A percentile compares a stretch with the other conserved stretches of the same genome.
Conservation (phyloP, 2,888 invertebrate species). For the Thereva unica region DNA sequence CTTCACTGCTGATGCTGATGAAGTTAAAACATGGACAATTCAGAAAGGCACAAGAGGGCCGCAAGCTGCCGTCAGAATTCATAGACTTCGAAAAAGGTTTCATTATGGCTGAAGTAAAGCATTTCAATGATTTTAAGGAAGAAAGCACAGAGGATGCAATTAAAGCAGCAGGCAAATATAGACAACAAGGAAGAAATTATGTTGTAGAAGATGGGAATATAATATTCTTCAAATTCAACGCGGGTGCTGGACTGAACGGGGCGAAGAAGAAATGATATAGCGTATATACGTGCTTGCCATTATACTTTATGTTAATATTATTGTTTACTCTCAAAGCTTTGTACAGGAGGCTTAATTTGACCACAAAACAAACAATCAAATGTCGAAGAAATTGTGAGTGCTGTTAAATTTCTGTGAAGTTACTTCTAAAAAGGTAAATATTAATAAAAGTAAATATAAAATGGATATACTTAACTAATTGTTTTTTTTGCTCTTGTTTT, state of each 20-base stretch:
- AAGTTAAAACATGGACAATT: constrained; percentile 99
- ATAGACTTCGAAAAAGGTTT: constrained; percentile 99
- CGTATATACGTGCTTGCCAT: constrained; percentile 52
- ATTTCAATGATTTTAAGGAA: constrained; percentile 94
- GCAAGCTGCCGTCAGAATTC: constrained; percentile 97
- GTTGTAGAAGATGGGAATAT: constrained; percentile 98
- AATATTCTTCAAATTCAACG: constrained; percentile 99
- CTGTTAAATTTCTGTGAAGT: no score
- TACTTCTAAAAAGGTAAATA: no score
- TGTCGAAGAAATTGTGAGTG: background rate
- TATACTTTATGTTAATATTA: constrained; percentile 60
- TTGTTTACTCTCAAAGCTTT: constrained; percentile 58
- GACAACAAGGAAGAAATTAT: constrained; percentile 98
- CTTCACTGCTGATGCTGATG: constrained; percentile 96
- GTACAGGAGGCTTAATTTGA: constrained; percentile 12
- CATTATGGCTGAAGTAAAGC: constrained; percentile 99
- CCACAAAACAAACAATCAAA: background rate
- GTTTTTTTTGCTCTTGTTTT: no score
- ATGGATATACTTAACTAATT: no score
- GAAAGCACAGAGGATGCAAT: constrained; percentile 91
- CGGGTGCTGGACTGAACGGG: constrained; percentile 93
- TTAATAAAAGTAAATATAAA: no score
- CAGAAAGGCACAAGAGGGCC: constrained; percentile 99
- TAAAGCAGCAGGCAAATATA: constrained; percentile 96
- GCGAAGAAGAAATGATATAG: constrained; percentile 85